These are phyloP conservation scores for Proisotoma minuta DNA, from an alignment of 2,888 invertebrate genomes.

Conservation along the genomic window DNA sequence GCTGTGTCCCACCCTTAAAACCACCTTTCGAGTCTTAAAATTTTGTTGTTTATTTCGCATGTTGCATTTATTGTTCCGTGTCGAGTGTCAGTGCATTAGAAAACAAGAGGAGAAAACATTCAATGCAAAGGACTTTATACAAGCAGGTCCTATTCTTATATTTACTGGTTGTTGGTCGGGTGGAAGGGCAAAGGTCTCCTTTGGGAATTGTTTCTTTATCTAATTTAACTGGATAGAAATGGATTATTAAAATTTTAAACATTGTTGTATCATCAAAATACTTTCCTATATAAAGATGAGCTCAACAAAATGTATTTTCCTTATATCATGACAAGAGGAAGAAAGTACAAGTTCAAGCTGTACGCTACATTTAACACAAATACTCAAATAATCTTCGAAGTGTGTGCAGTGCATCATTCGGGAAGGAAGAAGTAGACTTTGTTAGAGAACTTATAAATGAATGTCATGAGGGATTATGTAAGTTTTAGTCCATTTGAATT, in stretches of 20 bases:
- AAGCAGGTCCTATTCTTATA: no score
- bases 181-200: slow-evolving; percentile 6
- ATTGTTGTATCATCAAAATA: slow-evolving; percentile 8
- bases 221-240: slow-evolving; percentile 37
- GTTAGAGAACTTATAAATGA: neutral
- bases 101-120: neutral
- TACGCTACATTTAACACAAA: no score
- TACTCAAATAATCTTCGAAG: no score
- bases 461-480: slow-evolving; percentile 3
- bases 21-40: no score
- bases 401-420: no score
- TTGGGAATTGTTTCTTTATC: slow-evolving; percentile 11
- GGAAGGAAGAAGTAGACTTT: no score
- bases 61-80: slow-evolving; percentile 6
- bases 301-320: neutral
- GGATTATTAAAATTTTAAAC: slow-evolving; percentile 40
- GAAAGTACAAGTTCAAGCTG: no score
- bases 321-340: no score
- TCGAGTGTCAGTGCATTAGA: neutral
- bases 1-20: neutral
- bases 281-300: neutral
- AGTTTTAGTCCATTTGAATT: slow-evolving; percentile 1
- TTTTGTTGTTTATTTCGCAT: neutral
- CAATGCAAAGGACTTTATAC: no score
- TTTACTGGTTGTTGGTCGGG: no score